Evolutionary conservation across 2,797 vertebrate species (phyloP).

Genomic region (Columba guinea): DNA sequence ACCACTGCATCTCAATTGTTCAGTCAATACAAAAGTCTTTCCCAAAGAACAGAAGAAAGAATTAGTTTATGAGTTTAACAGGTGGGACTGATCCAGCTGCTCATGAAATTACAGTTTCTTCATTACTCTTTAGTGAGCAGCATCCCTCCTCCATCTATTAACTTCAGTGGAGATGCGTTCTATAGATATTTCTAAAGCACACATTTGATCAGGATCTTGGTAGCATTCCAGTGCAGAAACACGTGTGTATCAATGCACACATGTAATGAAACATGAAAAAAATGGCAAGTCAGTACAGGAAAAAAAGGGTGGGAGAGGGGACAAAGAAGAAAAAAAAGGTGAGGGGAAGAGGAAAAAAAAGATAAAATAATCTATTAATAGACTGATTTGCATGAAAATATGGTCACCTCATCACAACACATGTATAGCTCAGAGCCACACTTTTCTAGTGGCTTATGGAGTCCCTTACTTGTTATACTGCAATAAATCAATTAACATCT

Average conservation of each 20-base stretch:
- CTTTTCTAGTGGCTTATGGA: neutral
- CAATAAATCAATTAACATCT: neutral
- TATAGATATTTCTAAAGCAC: neutral
- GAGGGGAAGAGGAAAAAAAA: no score
- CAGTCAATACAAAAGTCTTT: neutral
- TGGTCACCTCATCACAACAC: neutral
- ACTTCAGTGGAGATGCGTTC: neutral
- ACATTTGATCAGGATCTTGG: neutral
- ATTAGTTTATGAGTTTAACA: neutral
- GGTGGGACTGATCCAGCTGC: neutral
- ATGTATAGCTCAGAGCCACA: neutral
- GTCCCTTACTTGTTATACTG: neutral
- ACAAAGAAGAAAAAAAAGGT: fast-evolving
- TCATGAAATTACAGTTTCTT: neutral
- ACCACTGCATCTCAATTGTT: neutral
- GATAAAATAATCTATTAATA: fast-evolving
- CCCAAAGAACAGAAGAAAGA: neutral
- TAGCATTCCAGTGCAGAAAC: neutral
- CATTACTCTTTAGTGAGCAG: neutral
- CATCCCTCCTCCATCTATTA: neutral
- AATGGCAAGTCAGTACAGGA: neutral
- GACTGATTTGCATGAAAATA: neutral
- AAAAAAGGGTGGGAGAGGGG: no score
- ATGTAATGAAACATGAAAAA: fast-evolving
- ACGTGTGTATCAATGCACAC: neutral